phyloP scores from a whole-genome alignment of 2,797 vertebrate species.

The Halcyon badia region DNA sequence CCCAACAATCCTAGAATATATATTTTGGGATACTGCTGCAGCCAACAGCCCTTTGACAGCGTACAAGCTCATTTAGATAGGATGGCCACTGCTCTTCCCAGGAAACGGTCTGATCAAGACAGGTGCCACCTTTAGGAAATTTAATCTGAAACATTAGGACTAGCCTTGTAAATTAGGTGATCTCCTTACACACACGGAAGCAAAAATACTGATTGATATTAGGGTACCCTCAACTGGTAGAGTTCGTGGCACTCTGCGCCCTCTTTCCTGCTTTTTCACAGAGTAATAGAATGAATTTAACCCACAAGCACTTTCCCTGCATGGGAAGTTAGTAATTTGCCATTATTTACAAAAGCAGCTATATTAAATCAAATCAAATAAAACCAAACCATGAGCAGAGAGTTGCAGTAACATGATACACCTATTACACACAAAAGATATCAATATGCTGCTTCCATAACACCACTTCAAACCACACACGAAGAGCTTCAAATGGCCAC shows the following conservation, averaged over 20 bases:
- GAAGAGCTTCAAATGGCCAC: background rate
- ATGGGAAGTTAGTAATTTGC: background rate
- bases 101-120: background rate
- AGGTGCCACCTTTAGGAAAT: background rate
- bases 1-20: background rate
- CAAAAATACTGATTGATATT: background rate
- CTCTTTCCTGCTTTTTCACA: background rate
- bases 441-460: fast-evolving
- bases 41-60: background rate
- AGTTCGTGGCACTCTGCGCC: background rate
- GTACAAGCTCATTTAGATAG: background rate
- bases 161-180: background rate
- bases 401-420: background rate
- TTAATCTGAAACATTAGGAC: background rate
- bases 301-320: background rate
- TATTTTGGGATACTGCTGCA: background rate
- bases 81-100: background rate
- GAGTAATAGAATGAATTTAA: background rate
- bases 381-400: background rate
- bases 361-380: background rate
- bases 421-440: fast-evolving
- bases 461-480: fast-evolving
- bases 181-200: background rate
- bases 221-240: background rate
- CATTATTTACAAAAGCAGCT: background rate